Base-by-base conservation (phyloP, 2,797 vertebrate species). In the Malacoctenus gilli region DNA sequence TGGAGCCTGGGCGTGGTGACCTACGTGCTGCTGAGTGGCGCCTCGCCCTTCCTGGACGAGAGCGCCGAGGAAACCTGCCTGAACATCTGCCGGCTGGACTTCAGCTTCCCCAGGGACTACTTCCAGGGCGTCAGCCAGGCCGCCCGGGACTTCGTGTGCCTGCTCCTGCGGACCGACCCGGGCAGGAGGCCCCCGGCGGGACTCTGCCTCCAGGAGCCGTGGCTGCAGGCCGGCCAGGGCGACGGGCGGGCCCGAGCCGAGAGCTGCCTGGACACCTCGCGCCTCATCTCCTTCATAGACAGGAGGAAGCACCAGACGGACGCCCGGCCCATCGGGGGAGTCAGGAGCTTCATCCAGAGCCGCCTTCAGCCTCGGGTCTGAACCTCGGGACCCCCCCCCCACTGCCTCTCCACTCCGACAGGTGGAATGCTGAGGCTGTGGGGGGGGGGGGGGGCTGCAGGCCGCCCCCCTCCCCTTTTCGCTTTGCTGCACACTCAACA, bases 81-180 rank as follows among this genome's bases (percentile, higher is more conserved):
- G 73, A 98, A 98, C 91, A 98, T 99, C 94, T 98, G 96, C 91
- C 94, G 93, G 70, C 89, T 97, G 80, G 96, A 99, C 93, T 99
- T 98, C 91, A 98, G 96, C 85, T 99, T 99, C 89, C 97, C 97
- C 72, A 92, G 93, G 66, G 95, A 97, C 87, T 99, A 98, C 91
- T 99, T 99, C 87, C 92, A 92, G 85, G 95, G 95, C 31, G 94
- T 98, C 68, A 95, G 95, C 92, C 95, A 94, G 90, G 93, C 89
- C 20, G 97, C 97, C 78, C 93, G 94, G 86, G 95, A 98, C 84
- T 97, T 98, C 50, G 90, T 98, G 83, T 90, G 95, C 73, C 88
- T 94, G 87, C 94, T 98, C 41, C 92, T 98, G 68, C 92, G 92
- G 84, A 89, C 91, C 36, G 95, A 98, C 81, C 93, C 94, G 0